A percentile compares a stretch with the other conserved stretches of the same genome.
Evolutionary conservation across 2,888 invertebrate genomes (phyloP).

Genomic region (Drosophila eohydei): DNA sequence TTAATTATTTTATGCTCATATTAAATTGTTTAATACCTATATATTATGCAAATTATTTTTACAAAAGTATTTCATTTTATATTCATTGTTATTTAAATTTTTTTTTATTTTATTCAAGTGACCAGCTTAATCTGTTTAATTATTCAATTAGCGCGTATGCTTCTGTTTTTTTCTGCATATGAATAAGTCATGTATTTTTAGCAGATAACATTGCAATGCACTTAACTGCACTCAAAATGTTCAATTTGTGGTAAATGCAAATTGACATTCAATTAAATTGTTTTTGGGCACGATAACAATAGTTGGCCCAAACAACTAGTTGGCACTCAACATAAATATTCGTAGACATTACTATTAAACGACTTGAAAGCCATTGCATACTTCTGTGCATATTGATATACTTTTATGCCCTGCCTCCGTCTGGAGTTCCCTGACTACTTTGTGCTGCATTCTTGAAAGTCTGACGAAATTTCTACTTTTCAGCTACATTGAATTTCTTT

Average conservation of each 20-base stretch:
- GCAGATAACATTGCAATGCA: conserved; percentile 39
- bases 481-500: conserved; percentile 6
- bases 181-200: conserved; percentile 13
- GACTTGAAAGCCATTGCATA: not conserved
- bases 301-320: conserved; percentile 1
- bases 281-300: conserved; percentile 5
- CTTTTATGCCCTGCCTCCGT: not conserved
- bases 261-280: conserved; percentile 12
- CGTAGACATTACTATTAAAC: conserved; percentile 3
- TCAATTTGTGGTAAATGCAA: conserved; percentile 46
- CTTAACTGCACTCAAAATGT: conserved; percentile 32
- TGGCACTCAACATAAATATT: conserved; percentile 7
- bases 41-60: not conserved
- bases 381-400: not conserved
- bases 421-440: not conserved
- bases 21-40: not conserved
- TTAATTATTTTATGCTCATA: not conserved
- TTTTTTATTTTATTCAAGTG: not conserved
- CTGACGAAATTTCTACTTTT: conserved; percentile 1
- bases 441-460: conserved; percentile 1
- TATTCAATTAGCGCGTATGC: not conserved
- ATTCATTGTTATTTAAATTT: not conserved
- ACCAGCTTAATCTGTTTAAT: not conserved
- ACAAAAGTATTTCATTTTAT: not conserved
- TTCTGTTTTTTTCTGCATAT: not conserved